phyloP scores from a whole-genome alignment of 2,113 vertebrate genomes.

The Eolophus roseicapilla region DNA sequence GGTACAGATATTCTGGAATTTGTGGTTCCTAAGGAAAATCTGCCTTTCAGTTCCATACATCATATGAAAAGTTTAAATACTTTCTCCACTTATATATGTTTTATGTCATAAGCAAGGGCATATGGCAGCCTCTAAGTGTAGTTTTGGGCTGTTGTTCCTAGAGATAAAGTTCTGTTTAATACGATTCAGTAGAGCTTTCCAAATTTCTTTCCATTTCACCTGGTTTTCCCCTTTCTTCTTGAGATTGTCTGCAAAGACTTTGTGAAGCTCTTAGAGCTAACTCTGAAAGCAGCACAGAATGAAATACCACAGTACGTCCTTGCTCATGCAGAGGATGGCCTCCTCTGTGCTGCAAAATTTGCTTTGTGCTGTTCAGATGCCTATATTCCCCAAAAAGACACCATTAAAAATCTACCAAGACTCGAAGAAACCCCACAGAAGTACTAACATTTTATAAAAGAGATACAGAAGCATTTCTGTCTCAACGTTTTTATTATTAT shows the following conservation, averaged over 20 bases:
- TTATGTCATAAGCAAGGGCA: background rate
- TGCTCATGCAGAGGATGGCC: background rate
- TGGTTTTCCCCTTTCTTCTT: background rate
- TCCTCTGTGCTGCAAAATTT: background rate
- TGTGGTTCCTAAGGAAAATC: background rate
- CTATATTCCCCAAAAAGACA: background rate
- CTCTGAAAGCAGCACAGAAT: background rate
- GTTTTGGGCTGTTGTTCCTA: background rate
- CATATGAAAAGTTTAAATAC: background rate
- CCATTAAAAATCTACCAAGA: background rate
- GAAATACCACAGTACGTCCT: background rate
- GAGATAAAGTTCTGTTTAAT: background rate
- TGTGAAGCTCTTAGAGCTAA: background rate
- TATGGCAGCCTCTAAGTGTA: background rate
- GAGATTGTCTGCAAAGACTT: background rate
- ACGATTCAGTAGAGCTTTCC: background rate
- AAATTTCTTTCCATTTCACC: background rate
- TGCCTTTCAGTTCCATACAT: background rate
- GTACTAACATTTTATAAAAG: background rate
- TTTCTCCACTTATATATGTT: background rate
- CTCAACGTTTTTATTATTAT: background rate
- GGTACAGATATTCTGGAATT: background rate
- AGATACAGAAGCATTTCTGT: background rate
- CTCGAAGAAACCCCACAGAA: background rate
- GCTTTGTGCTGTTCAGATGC: background rate